A percentile compares a stretch with the other conserved stretches of the same genome.
Conservation (phyloP, 2,797 vertebrate species). For the Aphelocoma californica region DNA sequence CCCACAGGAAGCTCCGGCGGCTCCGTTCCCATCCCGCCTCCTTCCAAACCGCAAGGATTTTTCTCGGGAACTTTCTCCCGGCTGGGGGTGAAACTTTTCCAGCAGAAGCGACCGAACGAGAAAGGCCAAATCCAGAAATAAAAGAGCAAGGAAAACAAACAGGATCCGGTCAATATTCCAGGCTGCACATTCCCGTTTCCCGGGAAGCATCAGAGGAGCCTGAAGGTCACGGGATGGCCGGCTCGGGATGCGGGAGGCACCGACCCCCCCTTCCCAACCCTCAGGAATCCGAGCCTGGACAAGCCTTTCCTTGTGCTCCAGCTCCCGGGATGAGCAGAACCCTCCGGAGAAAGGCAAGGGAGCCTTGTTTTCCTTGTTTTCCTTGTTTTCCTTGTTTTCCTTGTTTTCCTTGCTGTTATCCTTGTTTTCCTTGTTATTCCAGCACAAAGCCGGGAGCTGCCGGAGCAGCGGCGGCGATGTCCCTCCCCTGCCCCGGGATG, state of each 20-base stretch:
- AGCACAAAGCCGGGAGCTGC: background rate
- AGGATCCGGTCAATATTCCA: background rate
- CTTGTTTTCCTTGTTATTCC: background rate
- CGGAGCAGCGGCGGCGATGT: rapidly evolving
- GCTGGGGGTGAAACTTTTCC: background rate
- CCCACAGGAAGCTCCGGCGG: rapidly evolving
- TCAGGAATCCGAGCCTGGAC: background rate
- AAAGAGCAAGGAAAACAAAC: background rate
- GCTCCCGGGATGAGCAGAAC: background rate
- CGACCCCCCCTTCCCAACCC: background rate
- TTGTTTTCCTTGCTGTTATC: background rate
- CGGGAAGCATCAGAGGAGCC: background rate
- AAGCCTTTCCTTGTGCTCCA: background rate
- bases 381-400: background rate
- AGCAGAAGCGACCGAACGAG: background rate
- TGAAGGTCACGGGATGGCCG: background rate
- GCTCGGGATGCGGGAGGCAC: background rate
- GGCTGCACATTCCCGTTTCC: background rate
- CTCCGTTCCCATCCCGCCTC: background rate
- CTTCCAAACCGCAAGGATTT: background rate
- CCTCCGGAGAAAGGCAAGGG: background rate
- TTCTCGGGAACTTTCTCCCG: background rate
- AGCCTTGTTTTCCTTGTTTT: background rate
- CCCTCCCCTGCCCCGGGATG: background rate
- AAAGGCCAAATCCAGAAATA: rapidly evolving